Evolutionary conservation across 2,888 invertebrate species (phyloP).

Genomic region (Drosophila mimica): DNA sequence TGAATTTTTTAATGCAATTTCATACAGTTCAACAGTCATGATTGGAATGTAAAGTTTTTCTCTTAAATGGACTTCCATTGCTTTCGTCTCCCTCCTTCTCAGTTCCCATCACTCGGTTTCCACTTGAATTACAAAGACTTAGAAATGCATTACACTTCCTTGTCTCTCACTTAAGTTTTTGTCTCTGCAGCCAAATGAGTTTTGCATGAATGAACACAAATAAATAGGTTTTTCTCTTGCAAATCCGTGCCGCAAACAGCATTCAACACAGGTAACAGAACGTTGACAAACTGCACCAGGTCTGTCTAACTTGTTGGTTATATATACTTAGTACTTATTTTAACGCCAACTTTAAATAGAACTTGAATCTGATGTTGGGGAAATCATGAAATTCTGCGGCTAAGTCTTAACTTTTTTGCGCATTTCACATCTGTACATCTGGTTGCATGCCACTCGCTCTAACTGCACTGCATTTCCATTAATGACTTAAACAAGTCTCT

Average conservation of each 20-base stretch:
- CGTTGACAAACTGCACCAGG: constrained; percentile 14
- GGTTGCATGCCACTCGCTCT: constrained; percentile 5
- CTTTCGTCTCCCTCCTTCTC: neutral
- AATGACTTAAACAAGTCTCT: constrained; percentile 57
- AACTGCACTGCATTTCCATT: constrained; percentile 47
- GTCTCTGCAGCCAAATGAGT: constrained; percentile 63
- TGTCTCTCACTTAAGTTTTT: constrained; percentile 19
- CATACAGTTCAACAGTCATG: neutral
- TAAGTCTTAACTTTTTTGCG: constrained; percentile 21
- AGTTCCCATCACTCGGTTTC: constrained; percentile 12
- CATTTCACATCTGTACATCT: constrained; percentile 41
- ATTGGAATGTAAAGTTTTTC: neutral
- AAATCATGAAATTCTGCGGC: constrained; percentile 38
- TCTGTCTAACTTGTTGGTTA: constrained; percentile 16
- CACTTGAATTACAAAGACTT: constrained; percentile 34
- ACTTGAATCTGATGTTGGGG: constrained; percentile 36
- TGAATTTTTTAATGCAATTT: neutral
- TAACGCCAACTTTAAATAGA: neutral
- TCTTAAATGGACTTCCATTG: neutral
- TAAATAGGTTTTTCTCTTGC: constrained; percentile 17
- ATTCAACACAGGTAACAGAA: constrained; percentile 1
- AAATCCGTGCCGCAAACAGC: neutral
- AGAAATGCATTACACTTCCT: constrained; percentile 54
- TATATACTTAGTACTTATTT: neutral
- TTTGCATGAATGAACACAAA: constrained; percentile 70